Conservation (phyloP, 1,140 invertebrate genomes). For the Zaprionus capensis region DNA sequence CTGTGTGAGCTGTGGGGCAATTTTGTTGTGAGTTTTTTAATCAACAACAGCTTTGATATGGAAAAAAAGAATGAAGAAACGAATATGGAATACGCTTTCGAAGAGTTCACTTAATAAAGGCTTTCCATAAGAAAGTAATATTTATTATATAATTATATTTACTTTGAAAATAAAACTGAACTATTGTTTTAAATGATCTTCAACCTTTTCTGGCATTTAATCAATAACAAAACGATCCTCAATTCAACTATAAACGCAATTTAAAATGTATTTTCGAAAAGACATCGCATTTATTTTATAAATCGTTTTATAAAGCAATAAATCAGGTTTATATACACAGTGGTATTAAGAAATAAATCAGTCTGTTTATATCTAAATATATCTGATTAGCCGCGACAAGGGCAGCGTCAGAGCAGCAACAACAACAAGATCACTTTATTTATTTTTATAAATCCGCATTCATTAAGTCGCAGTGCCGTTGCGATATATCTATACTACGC, state of each 20-base stretch:
- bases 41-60: slow-evolving; percentile 54
- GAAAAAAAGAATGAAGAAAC: slow-evolving; percentile 12
- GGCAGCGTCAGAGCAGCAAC: background rate
- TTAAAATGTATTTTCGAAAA: background rate
- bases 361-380: slow-evolving; percentile 4
- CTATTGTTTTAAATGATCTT: no score
- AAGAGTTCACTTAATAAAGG: no score
- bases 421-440: slow-evolving; percentile 23
- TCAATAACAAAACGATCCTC: background rate
- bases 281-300: background rate
- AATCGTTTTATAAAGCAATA: slow-evolving; percentile 10
- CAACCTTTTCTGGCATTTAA: background rate
- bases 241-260: background rate
- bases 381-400: slow-evolving; percentile 5
- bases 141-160: background rate
- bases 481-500: slow-evolving; percentile 3
- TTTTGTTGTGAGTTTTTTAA: slow-evolving; percentile 46
- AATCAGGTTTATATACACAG: background rate
- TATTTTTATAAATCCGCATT: slow-evolving; percentile 53
- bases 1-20: slow-evolving; percentile 7
- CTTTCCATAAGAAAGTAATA: background rate
- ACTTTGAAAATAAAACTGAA: no score
- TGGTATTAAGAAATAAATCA: slow-evolving; percentile 7
- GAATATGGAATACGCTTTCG: slow-evolving; percentile 6
- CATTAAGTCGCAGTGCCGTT: slow-evolving; percentile 28